These are phyloP conservation scores for Oceanites oceanicus DNA, from an alignment of 2,113 vertebrate genomes.

Conservation along the genomic window DNA sequence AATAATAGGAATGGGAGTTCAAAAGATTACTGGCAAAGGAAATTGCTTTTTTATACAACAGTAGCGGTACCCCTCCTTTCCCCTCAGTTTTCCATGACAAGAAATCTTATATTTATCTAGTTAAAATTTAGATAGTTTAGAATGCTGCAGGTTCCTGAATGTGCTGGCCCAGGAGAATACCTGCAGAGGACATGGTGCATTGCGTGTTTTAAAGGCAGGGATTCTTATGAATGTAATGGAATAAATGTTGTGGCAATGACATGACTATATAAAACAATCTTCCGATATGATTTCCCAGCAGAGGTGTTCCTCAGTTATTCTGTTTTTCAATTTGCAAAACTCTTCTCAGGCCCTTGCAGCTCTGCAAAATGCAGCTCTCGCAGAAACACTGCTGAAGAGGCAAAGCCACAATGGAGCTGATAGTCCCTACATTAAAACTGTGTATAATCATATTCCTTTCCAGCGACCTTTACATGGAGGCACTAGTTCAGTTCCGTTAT, in stretches of 20 bases:
- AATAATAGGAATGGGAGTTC: not conserved
- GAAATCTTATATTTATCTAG: not conserved
- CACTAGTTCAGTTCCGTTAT: not conserved
- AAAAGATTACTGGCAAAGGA: slow-evolving; percentile 3
- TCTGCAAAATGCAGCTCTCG: not conserved
- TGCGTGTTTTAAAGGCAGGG: not conserved
- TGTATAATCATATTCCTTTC: not conserved
- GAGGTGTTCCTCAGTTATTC: not conserved
- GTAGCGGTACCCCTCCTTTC: not conserved
- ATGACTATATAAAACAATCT: not conserved
- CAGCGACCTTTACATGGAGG: not conserved
- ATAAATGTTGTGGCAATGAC: not conserved
- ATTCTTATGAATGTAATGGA: not conserved
- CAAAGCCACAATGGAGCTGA: not conserved
- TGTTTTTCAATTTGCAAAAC: not conserved
- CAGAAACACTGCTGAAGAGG: not conserved
- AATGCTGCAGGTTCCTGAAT: not conserved
- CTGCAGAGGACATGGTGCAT: not conserved
- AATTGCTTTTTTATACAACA: slow-evolving; percentile 7
- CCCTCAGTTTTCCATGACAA: not conserved
- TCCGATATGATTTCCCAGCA: not conserved
- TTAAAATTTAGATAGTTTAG: not conserved
- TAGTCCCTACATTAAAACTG: not conserved
- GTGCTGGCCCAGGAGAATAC: not conserved
- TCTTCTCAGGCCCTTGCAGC: not conserved